These are phyloP conservation scores for Spatulosminthurus flaviceps DNA, from an alignment of 2,888 invertebrate genomes.

Conservation along the genomic window DNA sequence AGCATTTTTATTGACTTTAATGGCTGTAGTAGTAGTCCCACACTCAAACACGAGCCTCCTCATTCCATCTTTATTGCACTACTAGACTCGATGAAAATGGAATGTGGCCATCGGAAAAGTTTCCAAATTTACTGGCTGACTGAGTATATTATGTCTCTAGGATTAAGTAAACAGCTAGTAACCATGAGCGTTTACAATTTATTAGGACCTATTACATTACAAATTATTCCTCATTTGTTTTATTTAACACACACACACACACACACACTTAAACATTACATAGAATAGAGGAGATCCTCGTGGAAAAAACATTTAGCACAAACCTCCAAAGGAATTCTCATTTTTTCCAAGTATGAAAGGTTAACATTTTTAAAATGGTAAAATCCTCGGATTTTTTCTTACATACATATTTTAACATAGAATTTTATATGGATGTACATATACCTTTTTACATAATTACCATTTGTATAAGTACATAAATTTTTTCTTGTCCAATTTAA, in stretches of 20 bases:
- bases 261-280: neutral
- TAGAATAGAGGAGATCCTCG: too few species aligned
- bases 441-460: too few species aligned
- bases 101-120: neutral
- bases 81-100: conserved; percentile 10
- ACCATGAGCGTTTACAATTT: neutral
- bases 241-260: too few species aligned
- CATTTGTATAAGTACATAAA: too few species aligned
- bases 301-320: neutral
- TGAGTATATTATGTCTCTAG: too few species aligned
- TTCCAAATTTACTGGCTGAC: too few species aligned
- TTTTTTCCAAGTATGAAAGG: neutral
- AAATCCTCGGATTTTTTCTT: neutral
- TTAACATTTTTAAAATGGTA: neutral
- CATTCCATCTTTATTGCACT: neutral
- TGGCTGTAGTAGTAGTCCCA: neutral
- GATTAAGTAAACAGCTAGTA: neutral
- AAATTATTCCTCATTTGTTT: conserved; percentile 1
- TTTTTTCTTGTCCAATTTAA: too few species aligned
- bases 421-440: neutral
- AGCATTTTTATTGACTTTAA: conserved; percentile 12
- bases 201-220: neutral
- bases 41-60: neutral
- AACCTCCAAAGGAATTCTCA: neutral
- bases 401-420: neutral